Percentiles rank a stretch among this genome's conserved stretches.
phyloP scores from a whole-genome alignment of 2,888 invertebrate genomes.

The Dasypogon diadema region DNA sequence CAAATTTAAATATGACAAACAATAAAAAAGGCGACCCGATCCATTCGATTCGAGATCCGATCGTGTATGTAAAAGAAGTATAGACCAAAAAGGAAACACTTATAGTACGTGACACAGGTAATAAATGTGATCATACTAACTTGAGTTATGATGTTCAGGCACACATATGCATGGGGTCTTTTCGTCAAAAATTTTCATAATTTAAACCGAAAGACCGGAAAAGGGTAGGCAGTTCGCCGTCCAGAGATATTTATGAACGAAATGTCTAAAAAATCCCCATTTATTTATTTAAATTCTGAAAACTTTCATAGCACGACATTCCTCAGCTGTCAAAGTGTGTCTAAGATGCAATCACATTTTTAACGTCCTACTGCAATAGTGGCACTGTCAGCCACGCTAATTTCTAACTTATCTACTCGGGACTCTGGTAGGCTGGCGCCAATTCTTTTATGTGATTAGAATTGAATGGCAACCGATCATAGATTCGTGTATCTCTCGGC shows the following conservation, averaged over 20 bases:
- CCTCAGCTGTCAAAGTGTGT: not conserved
- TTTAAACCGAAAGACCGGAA: constrained; percentile 11
- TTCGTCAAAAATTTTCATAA: not conserved
- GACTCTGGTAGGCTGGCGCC: constrained; percentile 50
- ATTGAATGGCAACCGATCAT: constrained; percentile 37
- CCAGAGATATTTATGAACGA: too few relatives aligned
- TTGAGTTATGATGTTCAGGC: constrained; percentile 17
- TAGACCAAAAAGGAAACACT: constrained; percentile 53
- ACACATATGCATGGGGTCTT: not conserved
- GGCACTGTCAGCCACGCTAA: constrained; percentile 13
- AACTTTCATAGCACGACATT: too few relatives aligned
- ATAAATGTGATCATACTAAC: constrained; percentile 44
- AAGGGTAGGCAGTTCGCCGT: not conserved
- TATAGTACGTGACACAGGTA: constrained; percentile 53
- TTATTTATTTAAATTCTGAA: constrained; percentile 4
- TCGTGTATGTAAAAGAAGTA: not conserved
- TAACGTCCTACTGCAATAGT: not conserved
- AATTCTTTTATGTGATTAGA: constrained; percentile 54
- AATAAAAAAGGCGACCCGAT: constrained; percentile 3
- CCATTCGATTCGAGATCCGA: constrained; percentile 18
- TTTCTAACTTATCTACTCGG: constrained; percentile 35
- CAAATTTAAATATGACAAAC: constrained; percentile 37
- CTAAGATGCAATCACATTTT: not conserved
- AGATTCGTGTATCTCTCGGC: constrained; percentile 15
- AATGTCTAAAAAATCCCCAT: constrained; percentile 2